Evolutionary conservation across 1,140 invertebrate species (phyloP), one percentile per base, ranked within the genome.

Genomic region (Neomicropteryx cornuta): DNA sequence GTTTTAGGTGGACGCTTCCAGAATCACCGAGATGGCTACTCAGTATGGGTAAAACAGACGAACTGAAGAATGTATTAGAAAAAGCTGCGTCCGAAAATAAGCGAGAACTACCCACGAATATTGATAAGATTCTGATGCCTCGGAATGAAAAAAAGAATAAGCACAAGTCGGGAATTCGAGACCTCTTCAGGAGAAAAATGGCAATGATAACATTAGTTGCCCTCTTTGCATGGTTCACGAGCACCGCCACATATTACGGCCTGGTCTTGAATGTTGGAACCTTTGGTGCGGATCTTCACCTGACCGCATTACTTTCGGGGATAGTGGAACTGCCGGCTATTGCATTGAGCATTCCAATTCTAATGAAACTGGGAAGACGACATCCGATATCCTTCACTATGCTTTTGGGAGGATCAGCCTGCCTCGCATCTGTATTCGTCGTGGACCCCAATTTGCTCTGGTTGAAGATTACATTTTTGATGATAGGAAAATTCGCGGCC

Each of bases 1-100:
- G 36, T 56, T 60, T 33, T 48, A 80, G 73, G 72, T 83, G 81
- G 67, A 65, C 87, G 14, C 60, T 89, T 17, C 86, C 86, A 2
- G 86, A 90, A 72, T 89, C 86, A 3, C 85, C 87, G 8, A 70
- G 85, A 44, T 91, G 87, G 87, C 60, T 90, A 14, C 56, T 89
- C 19, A 77, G 81, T 18, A 75, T 83, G 53, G 82, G 83, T 32
- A 72, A 74, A 44, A 69, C 71, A 3, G 68, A 77, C 30, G 76
- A 83, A 66, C 81, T 84, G 0, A 71, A 77, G 43, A 55, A 55
- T 29, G 78, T 87, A 38, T 56, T 91, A 32, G 58, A 76, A 51
- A 69, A 70, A 45, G 83, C 83, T 2, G 80, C 83, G 2, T 66
- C 61, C 29, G 73, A 75, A 39, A 82, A 81, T 54, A 69, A 70